phyloP scores from a whole-genome alignment of 37 sponge, comb jelly and placozoan genomes.

The Ianthella basta region DNA sequence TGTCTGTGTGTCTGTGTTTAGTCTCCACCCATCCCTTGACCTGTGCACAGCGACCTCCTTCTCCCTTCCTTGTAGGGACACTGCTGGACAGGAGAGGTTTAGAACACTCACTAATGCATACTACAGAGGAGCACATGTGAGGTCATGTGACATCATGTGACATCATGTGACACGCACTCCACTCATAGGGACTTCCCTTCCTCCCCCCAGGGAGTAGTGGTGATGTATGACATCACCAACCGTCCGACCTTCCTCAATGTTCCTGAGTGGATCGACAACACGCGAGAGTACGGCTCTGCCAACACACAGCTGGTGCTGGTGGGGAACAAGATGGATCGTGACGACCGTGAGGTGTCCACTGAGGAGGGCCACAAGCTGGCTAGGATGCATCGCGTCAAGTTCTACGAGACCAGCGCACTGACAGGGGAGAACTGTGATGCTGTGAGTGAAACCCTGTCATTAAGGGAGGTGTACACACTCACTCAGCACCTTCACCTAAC shows the following conservation, averaged over 20 bases:
- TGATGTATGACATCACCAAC: conserved; percentile 81
- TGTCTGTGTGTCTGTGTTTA: background rate
- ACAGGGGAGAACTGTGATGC: conserved; percentile 58
- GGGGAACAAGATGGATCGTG: conserved; percentile 79
- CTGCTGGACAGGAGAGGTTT: conserved; percentile 83
- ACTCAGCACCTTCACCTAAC: background rate
- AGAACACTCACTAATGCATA: conserved; percentile 77
- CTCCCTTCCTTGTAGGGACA: conserved; percentile 60
- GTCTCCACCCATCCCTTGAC: background rate
- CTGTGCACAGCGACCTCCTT: background rate
- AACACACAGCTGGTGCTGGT: conserved; percentile 55
- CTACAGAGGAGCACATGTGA: conserved; percentile 81
- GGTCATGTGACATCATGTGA: conserved; percentile 19
- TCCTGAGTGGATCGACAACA: conserved; percentile 44
- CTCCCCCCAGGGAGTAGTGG: conserved; percentile 59
- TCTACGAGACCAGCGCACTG: conserved; percentile 69
- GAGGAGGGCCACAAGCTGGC: conserved; percentile 64
- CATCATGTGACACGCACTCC: background rate
- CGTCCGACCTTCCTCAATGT: conserved; percentile 56
- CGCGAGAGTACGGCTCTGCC: conserved; percentile 53
- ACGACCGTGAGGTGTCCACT: conserved; percentile 53
- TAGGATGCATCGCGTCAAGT: conserved; percentile 14
- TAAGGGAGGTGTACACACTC: background rate
- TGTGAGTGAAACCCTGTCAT: no score
- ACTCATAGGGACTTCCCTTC: no score